A percentile compares a stretch with the other conserved stretches of the same genome.
Evolutionary conservation across 2,797 vertebrate species (phyloP).

Genomic region (Cryptoblepharus egeriae): DNA sequence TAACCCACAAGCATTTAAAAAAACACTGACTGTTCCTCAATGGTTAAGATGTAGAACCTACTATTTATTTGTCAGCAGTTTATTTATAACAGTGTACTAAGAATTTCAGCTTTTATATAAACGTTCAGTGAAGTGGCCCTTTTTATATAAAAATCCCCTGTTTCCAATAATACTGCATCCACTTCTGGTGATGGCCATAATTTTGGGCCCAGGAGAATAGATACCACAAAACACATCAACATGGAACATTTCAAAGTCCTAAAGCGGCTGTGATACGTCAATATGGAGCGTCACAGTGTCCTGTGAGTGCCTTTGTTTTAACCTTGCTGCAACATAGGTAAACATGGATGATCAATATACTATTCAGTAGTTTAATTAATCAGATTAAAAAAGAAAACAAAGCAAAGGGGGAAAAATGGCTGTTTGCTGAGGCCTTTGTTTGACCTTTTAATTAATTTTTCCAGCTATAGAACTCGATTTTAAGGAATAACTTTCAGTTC

Average conservation of each 20-base stretch:
- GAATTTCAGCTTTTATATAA: no score
- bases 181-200: background rate
- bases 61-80: no score
- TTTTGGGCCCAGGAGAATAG: background rate
- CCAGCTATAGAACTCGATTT: background rate
- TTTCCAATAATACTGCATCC: no score
- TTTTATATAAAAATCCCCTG: no score
- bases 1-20: constrained; percentile 30
- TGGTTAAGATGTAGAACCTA: background rate
- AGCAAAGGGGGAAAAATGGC: background rate
- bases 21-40: background rate
- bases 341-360: constrained; percentile 37
- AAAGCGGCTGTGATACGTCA: constrained; percentile 9
- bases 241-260: constrained; percentile 8
- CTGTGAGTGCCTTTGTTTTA: constrained; percentile 32
- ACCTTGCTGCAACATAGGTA: constrained; percentile 37
- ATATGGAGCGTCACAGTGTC: constrained; percentile 28
- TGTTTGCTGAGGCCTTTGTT: constrained; percentile 10
- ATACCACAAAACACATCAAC: background rate
- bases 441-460: constrained; percentile 41
- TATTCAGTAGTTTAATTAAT: constrained; percentile 39
- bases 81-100: no score
- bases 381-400: constrained; percentile 40
- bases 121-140: no score
- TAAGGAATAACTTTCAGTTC: constrained; percentile 16